Conservation (phyloP, 1,140 invertebrate genomes). For the Lepidurus couesii region DNA sequence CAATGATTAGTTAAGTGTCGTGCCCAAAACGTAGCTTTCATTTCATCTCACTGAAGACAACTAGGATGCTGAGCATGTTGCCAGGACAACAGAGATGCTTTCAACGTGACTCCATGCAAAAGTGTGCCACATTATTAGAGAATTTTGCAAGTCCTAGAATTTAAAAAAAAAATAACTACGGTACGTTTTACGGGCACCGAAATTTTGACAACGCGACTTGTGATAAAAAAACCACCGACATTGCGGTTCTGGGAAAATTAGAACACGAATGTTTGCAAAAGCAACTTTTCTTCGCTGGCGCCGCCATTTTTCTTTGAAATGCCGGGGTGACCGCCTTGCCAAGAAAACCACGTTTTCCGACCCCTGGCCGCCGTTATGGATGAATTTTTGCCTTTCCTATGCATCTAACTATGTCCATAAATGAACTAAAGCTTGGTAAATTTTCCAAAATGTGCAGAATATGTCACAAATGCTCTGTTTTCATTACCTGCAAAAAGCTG, state of each 20-base stretch:
- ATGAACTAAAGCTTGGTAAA: background rate
- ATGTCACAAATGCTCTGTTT: background rate
- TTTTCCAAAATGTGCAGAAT: background rate
- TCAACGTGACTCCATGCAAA: background rate
- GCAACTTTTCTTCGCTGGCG: background rate
- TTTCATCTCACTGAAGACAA: background rate
- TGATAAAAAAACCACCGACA: background rate
- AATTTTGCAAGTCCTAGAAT: background rate
- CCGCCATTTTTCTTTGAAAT: constrained; percentile 15
- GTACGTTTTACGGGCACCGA: background rate
- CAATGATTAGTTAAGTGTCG: background rate
- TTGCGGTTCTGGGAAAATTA: background rate
- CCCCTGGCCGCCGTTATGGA: background rate
- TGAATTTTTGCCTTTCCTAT: background rate
- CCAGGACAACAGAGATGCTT: background rate
- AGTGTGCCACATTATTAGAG: background rate
- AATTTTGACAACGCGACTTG: background rate
- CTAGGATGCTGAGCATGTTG: background rate
- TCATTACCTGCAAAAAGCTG: constrained; percentile 21
- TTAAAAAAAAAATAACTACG: background rate
- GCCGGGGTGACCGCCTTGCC: background rate
- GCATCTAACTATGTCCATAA: background rate
- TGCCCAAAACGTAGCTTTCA: too few species aligned
- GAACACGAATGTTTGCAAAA: background rate
- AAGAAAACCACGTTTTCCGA: background rate